Evolutionary conservation across 2,888 invertebrate genomes (phyloP).

Genomic region (Nudaria mundana): DNA sequence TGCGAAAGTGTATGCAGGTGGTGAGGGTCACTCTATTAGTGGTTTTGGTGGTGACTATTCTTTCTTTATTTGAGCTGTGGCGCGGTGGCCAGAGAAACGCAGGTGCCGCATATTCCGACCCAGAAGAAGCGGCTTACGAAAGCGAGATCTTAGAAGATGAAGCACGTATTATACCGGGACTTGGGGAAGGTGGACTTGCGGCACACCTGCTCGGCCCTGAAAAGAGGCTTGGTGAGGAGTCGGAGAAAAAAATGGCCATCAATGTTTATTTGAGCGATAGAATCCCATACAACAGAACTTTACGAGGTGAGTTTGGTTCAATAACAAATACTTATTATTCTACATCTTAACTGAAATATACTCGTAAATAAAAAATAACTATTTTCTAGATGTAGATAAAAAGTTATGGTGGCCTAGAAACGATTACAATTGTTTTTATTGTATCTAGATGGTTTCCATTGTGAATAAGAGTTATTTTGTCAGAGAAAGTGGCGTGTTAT

Average conservation of each 20-base stretch:
- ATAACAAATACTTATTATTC: not conserved
- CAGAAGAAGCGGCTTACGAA: constrained; percentile 60
- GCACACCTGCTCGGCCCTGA: constrained; percentile 85
- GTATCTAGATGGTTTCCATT: constrained; percentile 4
- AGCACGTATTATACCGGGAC: constrained; percentile 82
- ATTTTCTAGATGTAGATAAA: not conserved
- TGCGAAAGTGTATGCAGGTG: constrained; percentile 65
- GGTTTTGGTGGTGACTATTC: constrained; percentile 54
- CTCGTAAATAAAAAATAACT: constrained; percentile 1
- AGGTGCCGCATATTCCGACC: constrained; percentile 41
- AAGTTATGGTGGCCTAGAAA: constrained; percentile 1
- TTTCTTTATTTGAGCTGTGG: constrained; percentile 67
- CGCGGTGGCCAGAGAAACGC: constrained; percentile 60
- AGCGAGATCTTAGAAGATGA: constrained; percentile 82
- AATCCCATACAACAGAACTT: constrained; percentile 90
- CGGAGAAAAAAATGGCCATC: constrained; percentile 91
- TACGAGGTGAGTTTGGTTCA: constrained; percentile 75
- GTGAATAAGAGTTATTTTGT: no score
- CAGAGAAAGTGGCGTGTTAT: constrained; percentile 7
- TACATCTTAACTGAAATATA: constrained; percentile 3
- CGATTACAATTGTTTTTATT: not conserved
- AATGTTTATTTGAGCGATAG: constrained; percentile 94
- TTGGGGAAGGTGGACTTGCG: constrained; percentile 87
- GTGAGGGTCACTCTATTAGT: constrained; percentile 54
- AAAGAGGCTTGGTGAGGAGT: constrained; percentile 83